A percentile compares a stretch with the other conserved stretches of the same genome.
These are phyloP conservation scores for Drosophila lowei DNA, from an alignment of 1,140 invertebrate species.

Conservation along the genomic window DNA sequence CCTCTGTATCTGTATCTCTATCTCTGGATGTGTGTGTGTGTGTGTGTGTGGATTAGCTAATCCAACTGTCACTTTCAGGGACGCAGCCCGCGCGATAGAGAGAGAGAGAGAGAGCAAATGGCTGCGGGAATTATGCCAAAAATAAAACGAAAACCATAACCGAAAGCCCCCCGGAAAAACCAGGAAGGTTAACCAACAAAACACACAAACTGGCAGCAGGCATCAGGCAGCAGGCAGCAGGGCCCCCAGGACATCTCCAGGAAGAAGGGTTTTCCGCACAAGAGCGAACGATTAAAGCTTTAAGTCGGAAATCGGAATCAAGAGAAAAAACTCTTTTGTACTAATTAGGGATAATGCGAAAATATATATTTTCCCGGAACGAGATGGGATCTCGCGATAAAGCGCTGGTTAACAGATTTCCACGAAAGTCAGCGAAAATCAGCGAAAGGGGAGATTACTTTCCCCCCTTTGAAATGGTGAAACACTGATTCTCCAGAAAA, in stretches of 20 bases:
- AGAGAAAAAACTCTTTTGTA: no score
- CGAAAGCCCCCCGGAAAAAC: background rate
- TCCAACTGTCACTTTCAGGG: conserved; percentile 70
- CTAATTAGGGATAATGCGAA: no score
- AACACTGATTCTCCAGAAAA: no score
- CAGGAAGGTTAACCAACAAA: conserved; percentile 23
- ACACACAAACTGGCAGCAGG: conserved; percentile 20
- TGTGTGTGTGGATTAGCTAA: conserved; percentile 44
- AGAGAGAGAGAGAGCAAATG: conserved; percentile 38
- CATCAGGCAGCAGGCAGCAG: background rate
- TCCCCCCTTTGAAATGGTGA: no score
- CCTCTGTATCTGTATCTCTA: no score
- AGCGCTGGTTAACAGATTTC: no score
- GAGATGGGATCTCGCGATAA: no score
- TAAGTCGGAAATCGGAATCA: background rate
- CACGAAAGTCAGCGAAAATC: no score
- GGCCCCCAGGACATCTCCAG: background rate
- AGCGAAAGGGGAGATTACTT: no score
- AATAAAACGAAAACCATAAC: conserved; percentile 37
- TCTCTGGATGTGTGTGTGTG: conserved; percentile 9
- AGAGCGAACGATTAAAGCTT: conserved; percentile 4
- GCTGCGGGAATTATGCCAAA: conserved; percentile 68
- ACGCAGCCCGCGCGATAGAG: conserved; percentile 2
- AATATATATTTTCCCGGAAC: no score
- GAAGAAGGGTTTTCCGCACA: conserved; percentile 5